Evolutionary conservation across 2,888 invertebrate species (phyloP).

Genomic region (Leuctra nigra): DNA sequence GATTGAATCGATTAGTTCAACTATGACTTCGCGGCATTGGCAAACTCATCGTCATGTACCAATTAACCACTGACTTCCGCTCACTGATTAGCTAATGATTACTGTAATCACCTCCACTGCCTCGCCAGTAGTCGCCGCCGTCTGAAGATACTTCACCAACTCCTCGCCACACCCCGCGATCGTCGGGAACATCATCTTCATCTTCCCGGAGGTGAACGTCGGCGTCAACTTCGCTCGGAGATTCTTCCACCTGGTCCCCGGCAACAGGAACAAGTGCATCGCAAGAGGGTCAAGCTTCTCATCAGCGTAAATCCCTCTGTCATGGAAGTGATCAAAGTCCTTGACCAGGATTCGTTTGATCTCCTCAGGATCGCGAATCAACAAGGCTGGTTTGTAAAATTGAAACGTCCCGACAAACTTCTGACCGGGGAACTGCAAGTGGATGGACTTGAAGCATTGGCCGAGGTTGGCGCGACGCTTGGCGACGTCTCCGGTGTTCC

Average conservation of each 20-base stretch:
- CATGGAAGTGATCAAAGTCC: slow-evolving; percentile 59
- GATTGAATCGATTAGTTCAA: too few relatives aligned
- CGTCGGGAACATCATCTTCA: slow-evolving; percentile 56
- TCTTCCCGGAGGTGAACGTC: slow-evolving; percentile 58
- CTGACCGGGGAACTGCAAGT: slow-evolving; percentile 37
- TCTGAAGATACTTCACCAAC: slow-evolving; percentile 43
- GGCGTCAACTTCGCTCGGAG: slow-evolving; percentile 57
- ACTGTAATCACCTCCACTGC: slow-evolving; percentile 33
- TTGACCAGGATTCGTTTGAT: slow-evolving; percentile 49
- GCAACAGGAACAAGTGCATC: slow-evolving; percentile 51
- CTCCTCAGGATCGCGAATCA: slow-evolving; percentile 56
- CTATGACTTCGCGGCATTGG: too few relatives aligned
- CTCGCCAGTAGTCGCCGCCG: slow-evolving; percentile 35
- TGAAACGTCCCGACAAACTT: slow-evolving; percentile 20
- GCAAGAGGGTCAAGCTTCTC: slow-evolving; percentile 54
- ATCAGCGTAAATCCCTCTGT: slow-evolving; percentile 55
- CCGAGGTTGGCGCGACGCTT: slow-evolving; percentile 52
- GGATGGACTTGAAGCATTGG: slow-evolving; percentile 52
- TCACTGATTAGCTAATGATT: neutral
- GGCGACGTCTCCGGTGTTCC: slow-evolving; percentile 51
- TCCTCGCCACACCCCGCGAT: slow-evolving; percentile 50
- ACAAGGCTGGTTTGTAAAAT: slow-evolving; percentile 46
- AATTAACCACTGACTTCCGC: too few relatives aligned
- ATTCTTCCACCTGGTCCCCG: slow-evolving; percentile 54
- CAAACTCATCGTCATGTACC: too few relatives aligned